These are phyloP conservation scores for Eucidaris tribuloides DNA, from an alignment of 35 echinoderm and acorn worm species.

Conservation along the genomic window DNA sequence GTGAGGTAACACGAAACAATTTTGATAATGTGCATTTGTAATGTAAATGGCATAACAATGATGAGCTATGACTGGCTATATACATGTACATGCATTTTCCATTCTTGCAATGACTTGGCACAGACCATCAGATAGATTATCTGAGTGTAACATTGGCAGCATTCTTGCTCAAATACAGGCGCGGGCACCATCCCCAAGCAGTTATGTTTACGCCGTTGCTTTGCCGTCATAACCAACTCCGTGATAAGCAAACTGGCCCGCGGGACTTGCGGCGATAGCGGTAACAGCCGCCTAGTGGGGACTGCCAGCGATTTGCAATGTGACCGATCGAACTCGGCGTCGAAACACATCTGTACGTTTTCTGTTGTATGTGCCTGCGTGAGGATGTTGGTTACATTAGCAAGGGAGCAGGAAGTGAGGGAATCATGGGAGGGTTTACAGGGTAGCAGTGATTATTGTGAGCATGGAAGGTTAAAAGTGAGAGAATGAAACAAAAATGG, in stretches of 20 bases:
- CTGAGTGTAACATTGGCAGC: no score
- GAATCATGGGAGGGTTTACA: no score
- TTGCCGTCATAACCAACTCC: conserved; percentile 68
- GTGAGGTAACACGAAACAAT: no score
- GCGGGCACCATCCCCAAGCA: no score
- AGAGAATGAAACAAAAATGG: no score
- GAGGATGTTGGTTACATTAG: no score
- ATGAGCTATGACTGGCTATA: not conserved
- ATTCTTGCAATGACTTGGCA: not conserved
- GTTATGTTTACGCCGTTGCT: conserved; percentile 53
- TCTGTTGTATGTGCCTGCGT: conserved; percentile 79
- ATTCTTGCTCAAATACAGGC: no score
- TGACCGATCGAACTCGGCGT: conserved; percentile 13
- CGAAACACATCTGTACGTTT: conserved; percentile 68
- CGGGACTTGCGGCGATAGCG: conserved; percentile 42
- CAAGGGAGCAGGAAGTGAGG: no score
- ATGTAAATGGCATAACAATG: no score
- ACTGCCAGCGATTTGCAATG: conserved; percentile 25
- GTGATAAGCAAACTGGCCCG: conserved; percentile 57
- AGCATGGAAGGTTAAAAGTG: no score
- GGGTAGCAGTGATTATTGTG: no score
- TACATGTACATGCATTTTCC: not conserved
- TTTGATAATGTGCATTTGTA: no score
- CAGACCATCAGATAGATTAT: not conserved
- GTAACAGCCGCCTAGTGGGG: conserved; percentile 67